Base-by-base conservation (phyloP, 1,140 invertebrate genomes). In the Halyomorpha halys region DNA sequence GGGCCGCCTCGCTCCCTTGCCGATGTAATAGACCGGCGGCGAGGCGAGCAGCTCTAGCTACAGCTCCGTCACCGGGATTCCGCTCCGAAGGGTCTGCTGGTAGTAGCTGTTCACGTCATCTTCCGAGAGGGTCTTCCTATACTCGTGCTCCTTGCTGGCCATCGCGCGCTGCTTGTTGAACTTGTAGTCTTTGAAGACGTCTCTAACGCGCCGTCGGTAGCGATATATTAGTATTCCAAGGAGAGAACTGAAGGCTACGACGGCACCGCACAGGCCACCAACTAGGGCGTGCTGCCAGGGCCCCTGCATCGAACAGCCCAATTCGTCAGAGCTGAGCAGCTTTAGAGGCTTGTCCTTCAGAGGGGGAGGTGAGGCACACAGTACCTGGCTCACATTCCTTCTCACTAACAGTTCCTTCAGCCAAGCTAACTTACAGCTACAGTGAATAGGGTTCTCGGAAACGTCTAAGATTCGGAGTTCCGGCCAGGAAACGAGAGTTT, bases 51-150 rank as follows among this genome's bases (percentile, higher is more conserved):
- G 84, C 81, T 90, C 87, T 90, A 90, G 88, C 88, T 91, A 93
- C 85, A 93, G 88, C 76, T 91, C 90, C 77, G 90, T 92, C 67
- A 91, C 88, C 49, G 90, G 90, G 70, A 91, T 89, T 5, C 87
- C 84, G 73, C 89, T 80, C 15, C 53, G 21, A 18, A 73, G 76
- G 56, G 70, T 79, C 70, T 75, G 80, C 73, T 72, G 81, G 78
- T 74, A 82, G 79, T 64, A 79, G 79, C 62, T 79, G 76, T 62
- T 76, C 74, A 19, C 77, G 56, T 91, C 89, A 70, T 90, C 89
- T 21, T 89, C 87, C 18, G 86, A 87, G 72, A 87, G 89, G 2
- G 88, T 90, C 75, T 92, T 91, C 72, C 90, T 87, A 71, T 92
- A 92, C 72, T 91, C 89, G 60, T 89, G 84, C 73, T 91, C 88